A percentile compares a stretch with the other conserved stretches of the same genome.
These are phyloP conservation scores for Lithosia quadra DNA, from an alignment of 2,888 invertebrate species.

Conservation along the genomic window DNA sequence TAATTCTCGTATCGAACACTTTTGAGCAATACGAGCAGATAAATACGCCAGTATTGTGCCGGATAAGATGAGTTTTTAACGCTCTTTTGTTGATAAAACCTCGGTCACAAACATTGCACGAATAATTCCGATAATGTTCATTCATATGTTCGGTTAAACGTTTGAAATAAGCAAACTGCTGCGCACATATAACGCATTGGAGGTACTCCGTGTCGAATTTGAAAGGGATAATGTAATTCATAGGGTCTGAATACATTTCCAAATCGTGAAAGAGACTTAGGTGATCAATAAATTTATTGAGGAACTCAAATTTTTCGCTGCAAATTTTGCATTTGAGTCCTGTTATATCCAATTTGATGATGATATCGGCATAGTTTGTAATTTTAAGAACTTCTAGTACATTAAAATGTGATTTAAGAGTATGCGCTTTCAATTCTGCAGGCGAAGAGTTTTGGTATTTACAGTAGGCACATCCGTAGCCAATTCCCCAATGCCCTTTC, in stretches of 20 bases:
- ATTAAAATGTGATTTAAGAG: conserved; percentile 52
- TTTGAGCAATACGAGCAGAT: conserved; percentile 67
- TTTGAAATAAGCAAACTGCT: conserved; percentile 64
- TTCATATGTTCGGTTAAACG: conserved; percentile 70
- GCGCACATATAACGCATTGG: conserved; percentile 61
- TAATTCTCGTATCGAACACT: conserved; percentile 65
- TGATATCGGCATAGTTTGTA: conserved; percentile 50
- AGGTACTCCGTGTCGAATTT: conserved; percentile 47
- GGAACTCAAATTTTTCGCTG: conserved; percentile 16
- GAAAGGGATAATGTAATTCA: conserved; percentile 55
- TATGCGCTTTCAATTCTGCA: conserved; percentile 64
- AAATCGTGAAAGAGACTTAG: conserved; percentile 31
- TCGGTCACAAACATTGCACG: conserved; percentile 61
- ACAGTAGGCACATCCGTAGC: conserved; percentile 69
- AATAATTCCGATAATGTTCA: conserved; percentile 68
- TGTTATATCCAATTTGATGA: conserved; percentile 69
- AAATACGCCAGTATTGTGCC: conserved; percentile 48
- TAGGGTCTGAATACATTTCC: conserved; percentile 35
- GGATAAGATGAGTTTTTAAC: conserved; percentile 40
- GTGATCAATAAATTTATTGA: conserved; percentile 43
- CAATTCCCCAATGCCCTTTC: conserved; percentile 56
- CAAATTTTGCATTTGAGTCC: conserved; percentile 42
- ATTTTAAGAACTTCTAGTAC: conserved; percentile 49
- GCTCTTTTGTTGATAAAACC: conserved; percentile 58
- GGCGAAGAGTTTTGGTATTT: conserved; percentile 50